phyloP scores from a whole-genome alignment of 2,797 vertebrate genomes.

The Pampus argenteus region DNA sequence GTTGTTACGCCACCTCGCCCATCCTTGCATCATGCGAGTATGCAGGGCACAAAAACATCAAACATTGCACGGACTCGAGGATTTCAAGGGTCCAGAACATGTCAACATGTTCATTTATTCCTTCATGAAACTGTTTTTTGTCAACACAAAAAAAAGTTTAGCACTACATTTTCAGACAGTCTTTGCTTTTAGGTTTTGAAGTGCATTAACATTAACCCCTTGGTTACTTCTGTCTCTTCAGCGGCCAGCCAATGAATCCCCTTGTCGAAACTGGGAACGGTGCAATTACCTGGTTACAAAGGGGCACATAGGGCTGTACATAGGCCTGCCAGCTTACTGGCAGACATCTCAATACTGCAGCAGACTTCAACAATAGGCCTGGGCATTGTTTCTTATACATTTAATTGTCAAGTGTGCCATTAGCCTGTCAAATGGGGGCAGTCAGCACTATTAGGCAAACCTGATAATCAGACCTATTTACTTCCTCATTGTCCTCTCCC shows the following conservation, averaged over 20 bases:
- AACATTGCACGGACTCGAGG: slow-evolving; percentile 4
- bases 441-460: slow-evolving; percentile 78
- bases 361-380: slow-evolving; percentile 78
- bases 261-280: slow-evolving; percentile 66
- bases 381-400: slow-evolving; percentile 75
- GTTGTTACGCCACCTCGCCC: slow-evolving; percentile 18
- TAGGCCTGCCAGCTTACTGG: slow-evolving; percentile 78
- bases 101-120: not conserved
- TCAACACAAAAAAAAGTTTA: not conserved
- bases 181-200: slow-evolving; percentile 27
- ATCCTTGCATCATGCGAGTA: slow-evolving; percentile 16
- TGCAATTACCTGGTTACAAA: slow-evolving; percentile 82
- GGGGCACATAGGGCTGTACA: slow-evolving; percentile 67
- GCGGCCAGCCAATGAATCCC: slow-evolving; percentile 33
- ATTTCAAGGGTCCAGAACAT: slow-evolving; percentile 9
- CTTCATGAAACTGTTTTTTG: not conserved
- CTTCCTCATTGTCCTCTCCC: slow-evolving; percentile 71
- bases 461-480: slow-evolving; percentile 85
- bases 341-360: slow-evolving; percentile 83
- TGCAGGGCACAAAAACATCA: slow-evolving; percentile 1
- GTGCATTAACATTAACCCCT: slow-evolving; percentile 43
- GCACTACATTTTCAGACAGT: not conserved
- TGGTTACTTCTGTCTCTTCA: slow-evolving; percentile 44
- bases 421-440: slow-evolving; percentile 82
- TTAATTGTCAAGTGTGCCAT: slow-evolving; percentile 84